Conservation (phyloP, 1,140 invertebrate species). For the Agrilus planipennis region DNA sequence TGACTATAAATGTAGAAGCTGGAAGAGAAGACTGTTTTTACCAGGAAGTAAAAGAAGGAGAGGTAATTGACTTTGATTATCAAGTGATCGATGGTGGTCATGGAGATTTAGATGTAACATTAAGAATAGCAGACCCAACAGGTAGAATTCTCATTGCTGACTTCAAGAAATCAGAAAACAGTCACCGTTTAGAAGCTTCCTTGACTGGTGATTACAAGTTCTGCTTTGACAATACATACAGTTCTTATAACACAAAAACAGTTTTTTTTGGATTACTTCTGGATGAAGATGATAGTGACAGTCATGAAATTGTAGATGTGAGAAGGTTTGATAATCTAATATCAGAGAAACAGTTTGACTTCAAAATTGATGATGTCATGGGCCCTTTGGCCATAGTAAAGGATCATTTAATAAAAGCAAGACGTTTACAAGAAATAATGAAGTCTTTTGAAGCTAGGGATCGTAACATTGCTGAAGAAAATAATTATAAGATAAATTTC, state of each 20-base stretch:
- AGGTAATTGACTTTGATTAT: slow-evolving; percentile 60
- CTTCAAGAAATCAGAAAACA: slow-evolving; percentile 57
- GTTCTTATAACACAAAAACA: slow-evolving; percentile 62
- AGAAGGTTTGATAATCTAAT: slow-evolving; percentile 32
- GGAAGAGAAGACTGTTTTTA: slow-evolving; percentile 58
- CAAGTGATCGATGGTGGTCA: slow-evolving; percentile 67
- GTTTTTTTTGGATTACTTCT: slow-evolving; percentile 71
- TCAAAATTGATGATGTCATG: slow-evolving; percentile 52
- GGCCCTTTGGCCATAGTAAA: slow-evolving; percentile 47
- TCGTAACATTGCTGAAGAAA: slow-evolving; percentile 65
- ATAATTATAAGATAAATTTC: slow-evolving; percentile 57
- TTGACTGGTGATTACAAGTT: slow-evolving; percentile 61
- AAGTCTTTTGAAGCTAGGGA: slow-evolving; percentile 64
- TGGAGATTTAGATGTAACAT: slow-evolving; percentile 68
- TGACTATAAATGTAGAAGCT: slow-evolving; percentile 57
- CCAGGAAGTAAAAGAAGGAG: slow-evolving; percentile 44
- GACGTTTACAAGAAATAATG: slow-evolving; percentile 58
- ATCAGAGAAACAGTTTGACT: slow-evolving; percentile 45
- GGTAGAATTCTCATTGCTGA: slow-evolving; percentile 52
- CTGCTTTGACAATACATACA: slow-evolving; percentile 76
- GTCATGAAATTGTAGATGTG: slow-evolving; percentile 41
- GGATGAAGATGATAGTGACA: slow-evolving; percentile 45
- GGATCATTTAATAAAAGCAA: slow-evolving; percentile 46
- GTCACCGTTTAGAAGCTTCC: slow-evolving; percentile 43
- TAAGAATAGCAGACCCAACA: slow-evolving; percentile 50